phyloP scores from a whole-genome alignment of 2,797 vertebrate species.

The Antennarius maculatus region DNA sequence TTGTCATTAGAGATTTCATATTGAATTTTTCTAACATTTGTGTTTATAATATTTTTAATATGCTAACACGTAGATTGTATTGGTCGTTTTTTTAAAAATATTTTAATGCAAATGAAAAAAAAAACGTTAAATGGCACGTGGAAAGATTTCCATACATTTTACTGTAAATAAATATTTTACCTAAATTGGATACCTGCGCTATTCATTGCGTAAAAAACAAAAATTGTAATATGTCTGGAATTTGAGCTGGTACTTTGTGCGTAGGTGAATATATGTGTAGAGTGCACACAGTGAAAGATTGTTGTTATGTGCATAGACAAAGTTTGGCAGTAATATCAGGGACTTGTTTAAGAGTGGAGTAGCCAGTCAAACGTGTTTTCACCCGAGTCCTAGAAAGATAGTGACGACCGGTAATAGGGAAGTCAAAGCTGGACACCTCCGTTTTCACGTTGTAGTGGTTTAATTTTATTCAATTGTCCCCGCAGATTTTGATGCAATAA shows the following conservation, averaged over 20 bases:
- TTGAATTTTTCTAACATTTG: not conserved
- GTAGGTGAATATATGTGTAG: constrained; percentile 55
- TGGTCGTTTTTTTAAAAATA: not conserved
- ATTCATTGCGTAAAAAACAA: constrained; percentile 34
- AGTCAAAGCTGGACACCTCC: constrained; percentile 45
- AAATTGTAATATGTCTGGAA: constrained; percentile 28
- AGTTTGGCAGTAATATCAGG: constrained; percentile 76
- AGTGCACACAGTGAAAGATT: constrained; percentile 59
- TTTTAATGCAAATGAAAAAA: not conserved
- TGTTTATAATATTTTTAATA: not conserved
- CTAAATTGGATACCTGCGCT: constrained; percentile 20
- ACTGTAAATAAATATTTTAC: constrained; percentile 8
- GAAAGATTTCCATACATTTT: not conserved
- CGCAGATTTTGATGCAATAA: not conserved
- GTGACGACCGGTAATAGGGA: constrained; percentile 53
- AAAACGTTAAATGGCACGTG: constrained; percentile 13
- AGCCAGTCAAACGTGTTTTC: constrained; percentile 93
- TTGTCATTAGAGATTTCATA: not conserved
- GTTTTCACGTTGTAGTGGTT: constrained; percentile 19
- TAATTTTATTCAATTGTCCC: not conserved
- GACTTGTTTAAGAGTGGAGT: constrained; percentile 83
- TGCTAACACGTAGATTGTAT: constrained; percentile 7
- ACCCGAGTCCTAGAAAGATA: constrained; percentile 56
- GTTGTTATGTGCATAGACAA: constrained; percentile 75
- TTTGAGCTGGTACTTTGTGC: constrained; percentile 27